A percentile compares a stretch with the other conserved stretches of the same genome.
These are phyloP conservation scores for Volucella bombylans DNA, from an alignment of 2,888 invertebrate genomes.

Conservation along the genomic window DNA sequence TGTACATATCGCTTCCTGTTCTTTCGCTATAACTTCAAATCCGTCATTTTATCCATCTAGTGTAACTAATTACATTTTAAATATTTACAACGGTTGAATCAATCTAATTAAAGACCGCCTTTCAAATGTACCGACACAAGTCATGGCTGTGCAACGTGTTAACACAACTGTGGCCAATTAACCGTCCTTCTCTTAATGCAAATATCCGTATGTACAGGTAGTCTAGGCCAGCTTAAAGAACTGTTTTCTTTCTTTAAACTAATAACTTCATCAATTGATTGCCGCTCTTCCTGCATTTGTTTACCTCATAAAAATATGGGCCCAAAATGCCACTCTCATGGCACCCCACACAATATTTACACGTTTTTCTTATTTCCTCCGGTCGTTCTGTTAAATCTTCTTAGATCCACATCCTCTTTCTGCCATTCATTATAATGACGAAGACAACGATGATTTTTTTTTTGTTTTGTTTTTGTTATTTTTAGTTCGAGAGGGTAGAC, in stretches of 20 bases:
- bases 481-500: slow-evolving; percentile 30
- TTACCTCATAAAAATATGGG: slow-evolving; percentile 32
- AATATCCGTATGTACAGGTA: slow-evolving; percentile 19
- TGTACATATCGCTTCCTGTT: background rate
- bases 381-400: background rate
- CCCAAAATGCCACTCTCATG: slow-evolving; percentile 38
- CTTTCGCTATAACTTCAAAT: too few relatives aligned
- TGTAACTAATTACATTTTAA: too few relatives aligned
- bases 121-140: too few relatives aligned
- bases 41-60: too few relatives aligned
- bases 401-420: background rate
- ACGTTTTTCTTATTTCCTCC: background rate
- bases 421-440: slow-evolving; percentile 7
- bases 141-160: background rate
- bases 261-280: slow-evolving; percentile 17
- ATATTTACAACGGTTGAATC: too few relatives aligned
- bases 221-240: slow-evolving; percentile 7
- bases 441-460: slow-evolving; percentile 4
- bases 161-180: slow-evolving; percentile 64
- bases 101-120: too few relatives aligned
- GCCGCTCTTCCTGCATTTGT: slow-evolving; percentile 35
- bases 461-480: slow-evolving; percentile 31
- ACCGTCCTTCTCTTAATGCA: slow-evolving; percentile 43
- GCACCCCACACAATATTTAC: slow-evolving; percentile 24
- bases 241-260: slow-evolving; percentile 9